These are phyloP conservation scores for Lepus americanus DNA, from an alignment of 2,113 vertebrate genomes.

Conservation along the genomic window DNA sequence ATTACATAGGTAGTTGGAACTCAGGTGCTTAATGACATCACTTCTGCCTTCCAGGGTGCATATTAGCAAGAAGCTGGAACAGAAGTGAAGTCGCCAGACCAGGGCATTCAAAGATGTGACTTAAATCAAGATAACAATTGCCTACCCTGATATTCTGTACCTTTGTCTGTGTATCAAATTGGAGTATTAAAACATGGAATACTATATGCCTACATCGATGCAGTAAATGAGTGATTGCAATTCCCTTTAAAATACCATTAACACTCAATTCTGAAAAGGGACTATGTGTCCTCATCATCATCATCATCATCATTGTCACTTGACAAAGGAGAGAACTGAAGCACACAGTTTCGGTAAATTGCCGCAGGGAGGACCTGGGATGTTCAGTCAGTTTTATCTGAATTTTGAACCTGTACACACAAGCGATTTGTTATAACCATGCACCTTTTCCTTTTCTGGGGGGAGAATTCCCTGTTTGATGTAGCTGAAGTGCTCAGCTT, in stretches of 20 bases:
- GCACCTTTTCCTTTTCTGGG: not conserved
- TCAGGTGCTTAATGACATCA: too few relatives aligned
- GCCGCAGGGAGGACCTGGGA: not conserved
- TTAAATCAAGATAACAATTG: too few relatives aligned
- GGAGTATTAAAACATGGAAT: not conserved
- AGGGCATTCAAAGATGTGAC: too few relatives aligned
- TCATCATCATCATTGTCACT: not conserved
- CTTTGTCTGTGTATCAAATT: not conserved
- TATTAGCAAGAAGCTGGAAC: too few relatives aligned
- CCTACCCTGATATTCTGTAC: not conserved
- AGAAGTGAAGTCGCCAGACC: too few relatives aligned
- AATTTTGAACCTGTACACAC: not conserved
- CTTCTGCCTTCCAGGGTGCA: too few relatives aligned
- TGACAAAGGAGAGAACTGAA: not conserved
- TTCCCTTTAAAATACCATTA: constrained; percentile 12
- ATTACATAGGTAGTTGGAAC: too few relatives aligned
- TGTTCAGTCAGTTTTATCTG: not conserved
- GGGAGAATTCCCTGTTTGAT: not conserved
- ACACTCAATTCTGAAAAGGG: not conserved
- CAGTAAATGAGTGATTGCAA: not conserved
- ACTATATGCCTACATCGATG: not conserved
- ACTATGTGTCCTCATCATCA: not conserved
- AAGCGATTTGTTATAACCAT: not conserved
- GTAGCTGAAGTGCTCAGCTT: not conserved
- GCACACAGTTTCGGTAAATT: not conserved